Percentiles rank a stretch among this genome's conserved stretches.
Evolutionary conservation across 1,140 invertebrate species (phyloP).

Genomic region (Lepidotrigona ventralis): DNA sequence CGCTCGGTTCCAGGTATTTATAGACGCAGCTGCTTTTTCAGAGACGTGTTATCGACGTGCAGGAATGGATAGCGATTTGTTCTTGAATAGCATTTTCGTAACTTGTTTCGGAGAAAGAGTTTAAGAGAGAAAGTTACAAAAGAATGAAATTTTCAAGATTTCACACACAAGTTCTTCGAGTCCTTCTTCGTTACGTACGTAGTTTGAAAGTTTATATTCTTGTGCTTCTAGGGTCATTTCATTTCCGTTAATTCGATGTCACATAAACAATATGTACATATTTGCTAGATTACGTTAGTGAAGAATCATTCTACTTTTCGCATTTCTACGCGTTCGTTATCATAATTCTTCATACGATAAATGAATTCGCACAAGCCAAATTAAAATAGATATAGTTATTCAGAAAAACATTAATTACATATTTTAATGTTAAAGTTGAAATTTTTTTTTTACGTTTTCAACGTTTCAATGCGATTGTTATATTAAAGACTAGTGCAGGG

Average conservation of each 20-base stretch:
- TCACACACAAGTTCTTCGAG: no score
- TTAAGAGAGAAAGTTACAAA: neutral
- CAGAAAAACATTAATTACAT: neutral
- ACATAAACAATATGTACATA: no score
- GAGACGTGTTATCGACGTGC: neutral
- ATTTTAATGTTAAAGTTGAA: neutral
- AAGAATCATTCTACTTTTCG: no score
- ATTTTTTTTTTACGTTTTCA: neutral
- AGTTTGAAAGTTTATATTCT: no score
- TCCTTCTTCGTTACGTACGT: no score
- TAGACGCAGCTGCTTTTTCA: constrained; percentile 13
- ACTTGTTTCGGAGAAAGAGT: neutral
- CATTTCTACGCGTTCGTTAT: neutral
- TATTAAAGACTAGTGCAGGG: no score
- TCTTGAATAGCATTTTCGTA: neutral
- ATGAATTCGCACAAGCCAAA: neutral
- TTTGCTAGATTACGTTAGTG: no score
- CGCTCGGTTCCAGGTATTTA: constrained; percentile 1
- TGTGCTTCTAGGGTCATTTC: no score
- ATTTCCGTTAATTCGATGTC: no score
- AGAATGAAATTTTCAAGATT: neutral
- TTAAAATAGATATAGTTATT: neutral
- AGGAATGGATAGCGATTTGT: neutral
- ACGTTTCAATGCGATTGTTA: no score
- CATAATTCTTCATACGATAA: neutral